Conservation (phyloP, 2,797 vertebrate species). For the Pseudocheirus occidentalis region DNA sequence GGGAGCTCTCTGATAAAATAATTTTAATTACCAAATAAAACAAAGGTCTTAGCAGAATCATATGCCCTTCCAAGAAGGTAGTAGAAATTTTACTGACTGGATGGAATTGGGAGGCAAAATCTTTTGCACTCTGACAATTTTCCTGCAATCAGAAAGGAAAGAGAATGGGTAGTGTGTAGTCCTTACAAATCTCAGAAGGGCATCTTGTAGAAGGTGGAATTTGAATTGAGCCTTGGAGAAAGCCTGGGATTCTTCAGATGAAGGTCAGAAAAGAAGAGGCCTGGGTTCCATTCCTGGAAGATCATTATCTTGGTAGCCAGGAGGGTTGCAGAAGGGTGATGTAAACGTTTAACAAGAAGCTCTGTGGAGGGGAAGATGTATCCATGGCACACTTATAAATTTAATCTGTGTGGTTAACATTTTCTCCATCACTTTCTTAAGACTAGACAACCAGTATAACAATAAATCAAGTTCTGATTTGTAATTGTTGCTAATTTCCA, state of each 20-base stretch:
- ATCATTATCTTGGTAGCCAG: background rate
- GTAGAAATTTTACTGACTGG: conserved; percentile 45
- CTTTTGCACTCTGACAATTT: conserved; percentile 37
- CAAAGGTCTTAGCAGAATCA: conserved; percentile 8
- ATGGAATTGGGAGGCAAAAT: background rate
- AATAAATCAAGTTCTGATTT: background rate
- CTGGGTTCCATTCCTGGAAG: background rate
- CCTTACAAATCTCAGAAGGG: background rate
- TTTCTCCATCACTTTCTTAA: background rate
- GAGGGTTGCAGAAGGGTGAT: background rate
- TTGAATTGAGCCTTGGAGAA: background rate
- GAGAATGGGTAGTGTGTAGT: background rate
- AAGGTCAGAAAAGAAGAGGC: background rate
- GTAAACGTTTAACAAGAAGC: background rate
- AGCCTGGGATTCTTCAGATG: background rate
- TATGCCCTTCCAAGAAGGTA: conserved; percentile 25
- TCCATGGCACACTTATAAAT: background rate
- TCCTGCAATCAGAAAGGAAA: conserved; percentile 44
- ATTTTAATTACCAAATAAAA: conserved; percentile 43
- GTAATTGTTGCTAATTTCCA: background rate
- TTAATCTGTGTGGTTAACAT: background rate
- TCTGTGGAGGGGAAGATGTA: background rate
- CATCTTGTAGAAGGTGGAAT: background rate
- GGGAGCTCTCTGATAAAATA: conserved; percentile 46
- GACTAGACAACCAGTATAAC: background rate